Conservation (phyloP, 2,888 invertebrate species). For the Tenthredo livida region DNA sequence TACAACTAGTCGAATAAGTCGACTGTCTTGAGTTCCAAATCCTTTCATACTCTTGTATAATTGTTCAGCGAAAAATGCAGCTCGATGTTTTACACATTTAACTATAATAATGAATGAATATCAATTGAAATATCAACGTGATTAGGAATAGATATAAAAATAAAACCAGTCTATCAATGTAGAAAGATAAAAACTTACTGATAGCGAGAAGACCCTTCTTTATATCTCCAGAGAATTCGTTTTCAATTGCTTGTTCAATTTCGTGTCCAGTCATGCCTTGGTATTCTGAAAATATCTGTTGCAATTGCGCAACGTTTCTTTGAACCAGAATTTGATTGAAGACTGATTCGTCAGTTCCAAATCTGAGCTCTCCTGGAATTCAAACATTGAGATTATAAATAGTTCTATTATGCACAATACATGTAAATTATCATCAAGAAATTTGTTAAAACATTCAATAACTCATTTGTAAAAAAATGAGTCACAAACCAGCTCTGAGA, state of each 20-base stretch:
- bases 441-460: constrained; percentile 50
- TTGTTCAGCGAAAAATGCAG: constrained; percentile 92
- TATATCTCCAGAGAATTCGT: constrained; percentile 91
- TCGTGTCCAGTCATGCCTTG: constrained; percentile 88
- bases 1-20: constrained; percentile 91
- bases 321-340: constrained; percentile 92
- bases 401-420: not conserved
- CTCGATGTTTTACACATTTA: constrained; percentile 88
- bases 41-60: constrained; percentile 95
- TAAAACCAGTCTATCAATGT: not conserved
- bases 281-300: constrained; percentile 85
- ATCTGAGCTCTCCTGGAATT: constrained; percentile 79
- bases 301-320: constrained; percentile 85
- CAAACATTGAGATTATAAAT: constrained; percentile 15
- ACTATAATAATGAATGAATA: constrained; percentile 77
- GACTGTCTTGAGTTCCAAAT: constrained; percentile 92
- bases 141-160: not conserved
- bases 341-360: constrained; percentile 92
- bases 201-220: constrained; percentile 91
- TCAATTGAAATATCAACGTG: not conserved
- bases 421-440: not conserved
- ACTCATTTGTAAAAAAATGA: constrained; percentile 38
- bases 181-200: constrained; percentile 73
- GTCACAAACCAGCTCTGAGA: constrained; percentile 85
- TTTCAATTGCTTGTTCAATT: constrained; percentile 89